Conservation (phyloP, 2,113 vertebrate genomes). For the Sapayoa aenigma region DNA sequence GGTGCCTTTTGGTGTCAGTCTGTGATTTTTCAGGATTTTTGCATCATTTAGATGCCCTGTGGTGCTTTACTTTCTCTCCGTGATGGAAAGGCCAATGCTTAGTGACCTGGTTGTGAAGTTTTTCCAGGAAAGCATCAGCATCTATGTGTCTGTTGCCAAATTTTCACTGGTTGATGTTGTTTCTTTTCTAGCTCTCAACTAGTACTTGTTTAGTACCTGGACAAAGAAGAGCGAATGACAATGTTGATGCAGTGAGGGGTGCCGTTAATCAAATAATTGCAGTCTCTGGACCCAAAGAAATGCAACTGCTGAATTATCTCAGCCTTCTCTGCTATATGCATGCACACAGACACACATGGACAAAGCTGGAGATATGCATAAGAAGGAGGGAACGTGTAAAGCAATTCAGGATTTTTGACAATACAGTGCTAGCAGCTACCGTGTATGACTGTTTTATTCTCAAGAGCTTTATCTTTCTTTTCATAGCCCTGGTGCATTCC, state of each 20-base stretch:
- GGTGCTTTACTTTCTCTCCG: not conserved
- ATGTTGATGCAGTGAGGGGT: not conserved
- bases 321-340: not conserved
- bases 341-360: rapidly evolving
- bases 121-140: not conserved
- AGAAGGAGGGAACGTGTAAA: not conserved
- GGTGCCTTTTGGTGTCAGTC: not conserved
- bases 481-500: not conserved
- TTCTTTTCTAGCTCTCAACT: not conserved
- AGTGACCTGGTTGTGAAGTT: not conserved
- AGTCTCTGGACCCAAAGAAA: not conserved
- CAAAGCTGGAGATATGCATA: rapidly evolving
- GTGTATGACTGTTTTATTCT: not conserved
- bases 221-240: not conserved
- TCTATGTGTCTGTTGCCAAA: not conserved
- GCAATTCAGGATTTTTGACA: not conserved
- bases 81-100: not conserved
- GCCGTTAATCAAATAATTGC: not conserved
- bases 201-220: not conserved
- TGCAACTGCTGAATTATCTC: not conserved
- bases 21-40: not conserved
- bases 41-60: not conserved
- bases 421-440: not conserved
- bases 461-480: not conserved
- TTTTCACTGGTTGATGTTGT: not conserved